Evolutionary conservation across 2,888 invertebrate genomes (phyloP), one percentile per base, ranked within the genome.

Genomic region (Andrena chrysosceles): DNA sequence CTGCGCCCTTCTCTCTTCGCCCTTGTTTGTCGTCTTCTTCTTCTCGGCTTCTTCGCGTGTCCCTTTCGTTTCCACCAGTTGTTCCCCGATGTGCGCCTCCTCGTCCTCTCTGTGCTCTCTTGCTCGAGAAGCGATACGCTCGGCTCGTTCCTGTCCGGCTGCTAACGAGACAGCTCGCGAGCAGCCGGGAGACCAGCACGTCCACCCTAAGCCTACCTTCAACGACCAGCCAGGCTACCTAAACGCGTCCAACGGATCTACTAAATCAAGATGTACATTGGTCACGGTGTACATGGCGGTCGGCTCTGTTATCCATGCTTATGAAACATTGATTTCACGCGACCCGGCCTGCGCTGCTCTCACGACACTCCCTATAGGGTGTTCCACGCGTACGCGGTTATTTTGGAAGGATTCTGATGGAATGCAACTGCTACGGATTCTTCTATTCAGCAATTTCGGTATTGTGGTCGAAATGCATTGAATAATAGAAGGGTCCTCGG

Each of bases 221-320:
- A 90, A 89, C 87, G 89, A 89, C 89, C 89, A 83, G 85, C 86
- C 85, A 81, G 87, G 90, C 91, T 90, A 90, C 90, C 91, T 90
- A 88, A 88, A 87, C 84, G 87, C 83, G 87, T 90, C 83, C 90
- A 90, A 92, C 90, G 91, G 92, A 92, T 89, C 92, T 89, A 93
- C 93, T 93, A 93, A 93, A 94, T 93, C 93, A 93, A 93, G 93
- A 93, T 93, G 93, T 93, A 93, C 93, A 93, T 94, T 93, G 92
- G 93, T 92, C 92, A 94, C 92, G 93, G 93, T 91, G 91, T 90
- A 90, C 90, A 89, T 87, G 89, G 91, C 85, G 91, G 92, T 91
- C 91, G 90, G 90, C 91, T 91, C 90, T 91, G 92, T 92, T 92
- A 92, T 92, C 91, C 91, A 89, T 90, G 92, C 93, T 93, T 93